Conservation (phyloP, 2,113 vertebrate genomes). For the Calidris pugnax region DNA sequence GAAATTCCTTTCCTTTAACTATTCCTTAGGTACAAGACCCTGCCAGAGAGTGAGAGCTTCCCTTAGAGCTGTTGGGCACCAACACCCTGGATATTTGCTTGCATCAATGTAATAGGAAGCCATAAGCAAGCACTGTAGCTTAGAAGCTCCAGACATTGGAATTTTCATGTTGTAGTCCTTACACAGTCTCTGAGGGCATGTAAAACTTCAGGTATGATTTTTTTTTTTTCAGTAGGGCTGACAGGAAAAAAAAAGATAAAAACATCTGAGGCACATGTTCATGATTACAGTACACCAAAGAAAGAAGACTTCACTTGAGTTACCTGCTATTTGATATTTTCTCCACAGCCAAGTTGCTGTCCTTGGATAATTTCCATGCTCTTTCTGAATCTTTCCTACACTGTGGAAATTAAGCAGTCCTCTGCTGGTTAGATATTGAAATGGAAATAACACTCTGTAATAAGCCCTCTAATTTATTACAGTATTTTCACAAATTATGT, state of each 20-base stretch:
- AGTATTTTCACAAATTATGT: not conserved
- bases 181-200: not conserved
- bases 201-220: not conserved
- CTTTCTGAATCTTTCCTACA: not conserved
- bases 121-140: not conserved
- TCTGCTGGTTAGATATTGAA: not conserved
- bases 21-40: not conserved
- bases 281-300: not conserved
- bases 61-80: not conserved
- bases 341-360: not conserved
- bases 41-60: not conserved
- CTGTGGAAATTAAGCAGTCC: not conserved
- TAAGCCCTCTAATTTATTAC: not conserved
- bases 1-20: not conserved
- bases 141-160: not conserved
- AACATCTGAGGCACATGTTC: not conserved
- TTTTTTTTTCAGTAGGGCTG: not conserved
- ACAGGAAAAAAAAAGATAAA: not conserved
- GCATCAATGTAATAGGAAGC: not conserved
- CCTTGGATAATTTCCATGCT: not conserved
- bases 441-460: not conserved
- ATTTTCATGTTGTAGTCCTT: not conserved
- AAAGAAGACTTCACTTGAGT: not conserved
- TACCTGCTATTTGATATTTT: not conserved
- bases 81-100: not conserved